Evolutionary conservation across 1,140 invertebrate species (phyloP), one percentile per base, ranked within the genome.

Genomic region (Drosophila fuyamai): DNA sequence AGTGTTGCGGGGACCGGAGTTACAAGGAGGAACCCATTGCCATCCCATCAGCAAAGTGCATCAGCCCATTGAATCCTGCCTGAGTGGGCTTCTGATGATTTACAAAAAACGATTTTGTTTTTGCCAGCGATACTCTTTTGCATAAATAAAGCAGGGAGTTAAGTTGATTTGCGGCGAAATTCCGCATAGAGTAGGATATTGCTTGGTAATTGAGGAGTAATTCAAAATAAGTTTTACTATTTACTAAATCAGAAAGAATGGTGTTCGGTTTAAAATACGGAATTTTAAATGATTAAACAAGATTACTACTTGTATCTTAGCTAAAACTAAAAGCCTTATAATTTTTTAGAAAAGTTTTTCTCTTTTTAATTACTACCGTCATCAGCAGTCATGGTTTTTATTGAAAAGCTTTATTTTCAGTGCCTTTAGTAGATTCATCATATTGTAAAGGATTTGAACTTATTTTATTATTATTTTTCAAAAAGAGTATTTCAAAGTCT

Each of bases 81-180:
- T 60, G 59, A 82, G 63, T 83, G 75, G 70, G 61, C 65, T 60
- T 76, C 72, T 70, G 77, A 76, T 83, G 81, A 84, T 84, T 80
- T 84, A 79, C 81, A 84, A 76, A 76, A 81, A 81, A 36, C 57
- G 55, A 56, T 70, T 46, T 54, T 48, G 44, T 57, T 60, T 75
- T 68, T 58, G 55, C 38, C 43, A 23, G 46, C 40, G 36, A 47
- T 78, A 40, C 65, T 43, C 56, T 54, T 68, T 46, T 50, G 62
- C 55, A 76, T 53, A 71, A 70, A 71, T 70, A 68, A 70, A 53
- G 14, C 3, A 35, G 48, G n/a, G 27, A 56, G 35, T 18, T 18
- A 27, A 41, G 65, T 35, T 71, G 43, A 70, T 70, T 71, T 57
- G 53, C 38, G 29, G 23, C 6, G 35, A 40, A 48, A 36, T 10